phyloP scores from a whole-genome alignment of 2,797 vertebrate genomes.

The Anabacerthia variegaticeps region DNA sequence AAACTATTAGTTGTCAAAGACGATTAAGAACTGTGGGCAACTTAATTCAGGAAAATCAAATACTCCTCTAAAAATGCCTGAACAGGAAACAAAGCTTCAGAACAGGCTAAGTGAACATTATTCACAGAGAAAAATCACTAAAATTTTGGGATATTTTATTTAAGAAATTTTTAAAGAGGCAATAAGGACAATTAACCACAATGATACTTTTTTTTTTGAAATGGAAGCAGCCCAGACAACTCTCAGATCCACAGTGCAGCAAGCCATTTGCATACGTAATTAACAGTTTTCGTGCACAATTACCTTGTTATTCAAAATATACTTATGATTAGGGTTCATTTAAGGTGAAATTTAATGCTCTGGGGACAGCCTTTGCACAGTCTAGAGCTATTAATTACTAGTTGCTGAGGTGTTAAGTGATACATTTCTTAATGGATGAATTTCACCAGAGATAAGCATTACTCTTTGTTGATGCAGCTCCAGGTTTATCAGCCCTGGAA shows the following conservation, averaged over 20 bases:
- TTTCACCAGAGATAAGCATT: neutral
- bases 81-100: neutral
- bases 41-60: slow-evolving; percentile 17
- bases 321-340: neutral
- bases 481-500: neutral
- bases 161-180: neutral
- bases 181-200: neutral
- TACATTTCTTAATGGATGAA: neutral
- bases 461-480: neutral
- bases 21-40: neutral
- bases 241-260: neutral
- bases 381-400: neutral
- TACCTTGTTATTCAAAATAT: neutral
- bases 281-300: neutral
- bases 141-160: neutral
- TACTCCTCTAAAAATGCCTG: neutral
- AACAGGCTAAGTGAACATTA: neutral
- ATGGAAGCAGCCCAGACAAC: neutral
- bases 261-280: neutral
- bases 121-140: neutral
- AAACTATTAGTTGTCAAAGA: neutral
- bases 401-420: neutral
- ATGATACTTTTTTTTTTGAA: neutral
- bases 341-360: neutral
- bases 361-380: neutral